Percentiles rank a stretch among this genome's conserved stretches.
Evolutionary conservation across 2,888 invertebrate genomes (phyloP).

Genomic region (Cylindroiulus punctatus): DNA sequence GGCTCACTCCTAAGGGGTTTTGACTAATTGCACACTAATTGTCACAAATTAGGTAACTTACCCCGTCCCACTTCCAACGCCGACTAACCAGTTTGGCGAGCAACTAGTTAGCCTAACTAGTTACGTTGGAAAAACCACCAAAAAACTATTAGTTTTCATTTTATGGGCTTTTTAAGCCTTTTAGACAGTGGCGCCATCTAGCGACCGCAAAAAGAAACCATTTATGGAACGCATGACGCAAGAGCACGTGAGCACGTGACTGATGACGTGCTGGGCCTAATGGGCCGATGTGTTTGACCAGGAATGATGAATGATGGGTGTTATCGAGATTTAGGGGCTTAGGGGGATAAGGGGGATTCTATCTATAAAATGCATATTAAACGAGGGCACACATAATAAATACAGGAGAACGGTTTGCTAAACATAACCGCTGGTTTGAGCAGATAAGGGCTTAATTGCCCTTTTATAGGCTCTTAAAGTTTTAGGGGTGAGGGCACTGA

Average conservation of each 20-base stretch:
- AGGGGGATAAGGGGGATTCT: neutral
- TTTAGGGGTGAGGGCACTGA: neutral
- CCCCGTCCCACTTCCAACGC: too few relatives aligned
- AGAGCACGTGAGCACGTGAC: neutral
- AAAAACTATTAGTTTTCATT: neutral
- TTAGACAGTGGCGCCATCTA: too few relatives aligned
- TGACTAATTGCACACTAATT: too few relatives aligned
- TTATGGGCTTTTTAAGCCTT: neutral
- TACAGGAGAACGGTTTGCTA: neutral
- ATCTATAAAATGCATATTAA: conserved; percentile 45
- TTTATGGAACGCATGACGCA: neutral
- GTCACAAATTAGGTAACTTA: too few relatives aligned
- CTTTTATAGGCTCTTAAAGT: neutral
- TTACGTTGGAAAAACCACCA: too few relatives aligned
- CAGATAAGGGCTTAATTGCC: conserved; percentile 43
- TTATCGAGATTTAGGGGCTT: neutral
- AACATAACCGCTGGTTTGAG: neutral
- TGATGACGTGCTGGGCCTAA: neutral
- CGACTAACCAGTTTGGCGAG: too few relatives aligned
- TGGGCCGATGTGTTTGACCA: neutral
- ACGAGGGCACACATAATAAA: conserved; percentile 8
- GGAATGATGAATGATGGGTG: conserved; percentile 27
- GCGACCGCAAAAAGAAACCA: too few relatives aligned
- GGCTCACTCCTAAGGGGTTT: too few relatives aligned
- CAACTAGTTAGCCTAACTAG: too few relatives aligned